Evolutionary conservation across 2,113 vertebrate species (phyloP).

Genomic region (Saccopteryx leptura): DNA sequence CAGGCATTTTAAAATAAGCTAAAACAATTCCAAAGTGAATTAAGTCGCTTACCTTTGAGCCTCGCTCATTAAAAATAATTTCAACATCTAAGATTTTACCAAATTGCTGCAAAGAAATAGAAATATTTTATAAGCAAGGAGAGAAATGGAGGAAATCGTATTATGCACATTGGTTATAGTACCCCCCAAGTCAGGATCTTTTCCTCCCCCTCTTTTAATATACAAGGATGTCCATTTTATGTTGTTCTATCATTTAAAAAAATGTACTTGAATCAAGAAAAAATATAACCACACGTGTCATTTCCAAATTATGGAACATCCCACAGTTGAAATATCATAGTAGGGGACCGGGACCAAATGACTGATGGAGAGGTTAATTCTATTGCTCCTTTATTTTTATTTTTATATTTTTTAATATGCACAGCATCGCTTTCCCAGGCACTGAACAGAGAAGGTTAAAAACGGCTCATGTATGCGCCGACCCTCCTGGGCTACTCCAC

Average conservation of each 20-base stretch:
- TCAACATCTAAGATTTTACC: constrained; percentile 99
- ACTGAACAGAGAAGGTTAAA: constrained; percentile 33
- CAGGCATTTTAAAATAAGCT: constrained; percentile 62
- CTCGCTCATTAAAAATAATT: constrained; percentile 98
- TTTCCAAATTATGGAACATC: background rate
- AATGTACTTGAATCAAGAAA: background rate
- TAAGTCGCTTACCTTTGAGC: constrained; percentile 94
- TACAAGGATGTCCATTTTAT: background rate
- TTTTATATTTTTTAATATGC: background rate
- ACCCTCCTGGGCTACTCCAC: background rate
- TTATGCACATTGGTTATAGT: background rate
- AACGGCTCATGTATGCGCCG: background rate
- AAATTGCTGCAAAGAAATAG: constrained; percentile 95
- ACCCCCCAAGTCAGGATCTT: background rate
- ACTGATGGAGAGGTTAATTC: background rate
- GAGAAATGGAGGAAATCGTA: background rate
- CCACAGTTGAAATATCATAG: background rate
- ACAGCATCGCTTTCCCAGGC: constrained; percentile 62
- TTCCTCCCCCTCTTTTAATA: background rate
- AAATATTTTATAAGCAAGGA: constrained; percentile 86
- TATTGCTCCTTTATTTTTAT: too few species aligned
- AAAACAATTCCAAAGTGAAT: constrained; percentile 80
- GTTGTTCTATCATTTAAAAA: background rate
- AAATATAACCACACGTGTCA: background rate
- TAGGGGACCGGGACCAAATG: background rate